Percentiles rank a stretch among this genome's conserved stretches.
Evolutionary conservation across 2,888 invertebrate genomes (phyloP).

Genomic region (Cybosia mesomella): DNA sequence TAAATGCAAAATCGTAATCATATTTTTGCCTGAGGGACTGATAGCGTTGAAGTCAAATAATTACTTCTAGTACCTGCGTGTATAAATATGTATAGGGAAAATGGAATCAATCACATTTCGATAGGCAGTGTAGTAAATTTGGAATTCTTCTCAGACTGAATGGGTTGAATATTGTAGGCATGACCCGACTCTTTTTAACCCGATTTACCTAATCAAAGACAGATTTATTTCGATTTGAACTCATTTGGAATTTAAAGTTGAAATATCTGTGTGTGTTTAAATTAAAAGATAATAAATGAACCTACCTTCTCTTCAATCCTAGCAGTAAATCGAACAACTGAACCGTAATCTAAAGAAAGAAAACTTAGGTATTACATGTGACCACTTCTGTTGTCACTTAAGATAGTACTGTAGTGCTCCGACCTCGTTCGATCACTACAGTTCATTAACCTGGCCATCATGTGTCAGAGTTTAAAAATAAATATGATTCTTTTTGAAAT

Average conservation of each 20-base stretch:
- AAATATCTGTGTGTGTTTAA: not conserved
- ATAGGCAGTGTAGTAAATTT: constrained; percentile 2
- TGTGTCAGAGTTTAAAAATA: too few species aligned
- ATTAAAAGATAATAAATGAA: not conserved
- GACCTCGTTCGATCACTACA: too few species aligned
- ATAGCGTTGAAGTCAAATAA: not conserved
- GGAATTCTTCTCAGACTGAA: not conserved
- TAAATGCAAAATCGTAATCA: not conserved
- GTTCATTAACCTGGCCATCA: too few species aligned
- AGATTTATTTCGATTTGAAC: not conserved
- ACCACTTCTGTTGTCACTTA: not conserved
- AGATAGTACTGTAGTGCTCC: too few species aligned
- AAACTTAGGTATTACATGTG: not conserved
- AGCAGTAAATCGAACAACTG: not conserved
- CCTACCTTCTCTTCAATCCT: not conserved
- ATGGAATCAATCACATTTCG: not conserved
- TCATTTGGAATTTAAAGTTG: not conserved
- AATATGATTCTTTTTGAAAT: too few species aligned
- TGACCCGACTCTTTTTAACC: not conserved
- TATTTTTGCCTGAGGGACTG: not conserved
- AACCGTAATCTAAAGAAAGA: not conserved
- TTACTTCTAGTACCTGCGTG: not conserved
- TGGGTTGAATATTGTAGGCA: constrained; percentile 1
- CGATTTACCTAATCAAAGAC: constrained; percentile 1
- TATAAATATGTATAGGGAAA: not conserved